Evolutionary conservation across 2,888 invertebrate genomes (phyloP).

Genomic region (Hypomecis punctinalis): DNA sequence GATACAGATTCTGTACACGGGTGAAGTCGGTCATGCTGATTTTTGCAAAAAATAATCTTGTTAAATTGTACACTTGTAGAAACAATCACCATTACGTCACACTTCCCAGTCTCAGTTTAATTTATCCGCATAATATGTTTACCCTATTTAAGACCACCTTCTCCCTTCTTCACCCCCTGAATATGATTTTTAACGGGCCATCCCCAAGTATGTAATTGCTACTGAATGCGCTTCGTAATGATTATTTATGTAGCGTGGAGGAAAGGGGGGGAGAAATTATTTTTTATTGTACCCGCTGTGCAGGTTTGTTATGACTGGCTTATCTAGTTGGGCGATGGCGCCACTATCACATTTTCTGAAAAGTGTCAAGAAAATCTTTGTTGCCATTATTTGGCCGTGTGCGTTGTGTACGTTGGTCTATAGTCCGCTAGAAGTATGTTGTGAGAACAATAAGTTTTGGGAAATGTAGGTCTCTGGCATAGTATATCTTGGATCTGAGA

Average conservation of each 20-base stretch:
- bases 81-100: slow-evolving; percentile 7
- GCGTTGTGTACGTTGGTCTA: background rate
- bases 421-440: slow-evolving; percentile 34
- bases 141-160: slow-evolving; percentile 29
- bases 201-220: slow-evolving; percentile 75
- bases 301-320: slow-evolving; percentile 22
- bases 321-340: background rate
- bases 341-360: background rate
- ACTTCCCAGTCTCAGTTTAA: slow-evolving; percentile 2
- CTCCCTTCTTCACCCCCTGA: slow-evolving; percentile 49
- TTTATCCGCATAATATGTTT: slow-evolving; percentile 28
- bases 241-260: slow-evolving; percentile 69
- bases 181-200: slow-evolving; percentile 74
- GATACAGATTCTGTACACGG: too few relatives aligned
- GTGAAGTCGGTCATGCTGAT: too few relatives aligned
- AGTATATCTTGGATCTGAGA: slow-evolving; percentile 5
- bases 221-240: slow-evolving; percentile 71
- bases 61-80: background rate
- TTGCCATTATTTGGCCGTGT: background rate
- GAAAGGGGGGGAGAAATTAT: slow-evolving; percentile 62
- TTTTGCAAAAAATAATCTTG: too few relatives aligned
- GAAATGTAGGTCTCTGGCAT: slow-evolving; percentile 2
- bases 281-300: slow-evolving; percentile 64
- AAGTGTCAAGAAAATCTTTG: background rate
- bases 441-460: slow-evolving; percentile 14